Evolutionary conservation across 2,113 vertebrate species (phyloP).

Genomic region (Columba janthina): DNA sequence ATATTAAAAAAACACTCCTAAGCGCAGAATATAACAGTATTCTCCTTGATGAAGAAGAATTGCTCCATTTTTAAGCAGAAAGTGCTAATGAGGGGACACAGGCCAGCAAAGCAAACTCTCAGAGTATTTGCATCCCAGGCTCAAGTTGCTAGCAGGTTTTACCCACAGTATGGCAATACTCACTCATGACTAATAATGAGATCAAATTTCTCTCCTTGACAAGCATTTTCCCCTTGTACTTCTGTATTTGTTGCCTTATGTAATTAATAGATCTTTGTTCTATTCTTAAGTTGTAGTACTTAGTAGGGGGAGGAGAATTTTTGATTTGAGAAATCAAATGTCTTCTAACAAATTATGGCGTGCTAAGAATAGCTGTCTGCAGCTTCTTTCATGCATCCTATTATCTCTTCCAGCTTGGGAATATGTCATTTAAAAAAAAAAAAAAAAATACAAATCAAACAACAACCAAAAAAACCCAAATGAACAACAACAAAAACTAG

Average conservation of each 20-base stretch:
- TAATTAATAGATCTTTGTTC: background rate
- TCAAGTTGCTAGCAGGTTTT: slow-evolving; percentile 3
- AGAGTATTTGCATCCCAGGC: background rate
- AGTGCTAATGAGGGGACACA: background rate
- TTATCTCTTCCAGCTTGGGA: background rate
- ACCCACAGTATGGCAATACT: background rate
- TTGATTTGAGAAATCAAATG: background rate
- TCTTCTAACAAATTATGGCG: too few species aligned
- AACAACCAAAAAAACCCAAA: too few species aligned
- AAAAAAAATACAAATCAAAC: background rate
- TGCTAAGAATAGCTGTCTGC: background rate
- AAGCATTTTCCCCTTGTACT: background rate
- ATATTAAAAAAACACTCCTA: background rate
- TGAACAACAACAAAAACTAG: background rate
- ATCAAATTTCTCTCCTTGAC: background rate
- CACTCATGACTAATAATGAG: background rate
- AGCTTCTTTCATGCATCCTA: background rate
- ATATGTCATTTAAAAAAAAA: background rate
- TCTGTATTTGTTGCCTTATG: background rate
- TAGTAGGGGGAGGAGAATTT: background rate
- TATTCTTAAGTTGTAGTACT: background rate
- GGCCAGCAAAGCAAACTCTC: background rate
- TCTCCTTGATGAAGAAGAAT: background rate
- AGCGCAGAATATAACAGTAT: background rate
- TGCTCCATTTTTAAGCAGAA: background rate